Conservation (phyloP, 37 sponge, comb jelly and placozoan species). For the Spongilla lacustris region DNA sequence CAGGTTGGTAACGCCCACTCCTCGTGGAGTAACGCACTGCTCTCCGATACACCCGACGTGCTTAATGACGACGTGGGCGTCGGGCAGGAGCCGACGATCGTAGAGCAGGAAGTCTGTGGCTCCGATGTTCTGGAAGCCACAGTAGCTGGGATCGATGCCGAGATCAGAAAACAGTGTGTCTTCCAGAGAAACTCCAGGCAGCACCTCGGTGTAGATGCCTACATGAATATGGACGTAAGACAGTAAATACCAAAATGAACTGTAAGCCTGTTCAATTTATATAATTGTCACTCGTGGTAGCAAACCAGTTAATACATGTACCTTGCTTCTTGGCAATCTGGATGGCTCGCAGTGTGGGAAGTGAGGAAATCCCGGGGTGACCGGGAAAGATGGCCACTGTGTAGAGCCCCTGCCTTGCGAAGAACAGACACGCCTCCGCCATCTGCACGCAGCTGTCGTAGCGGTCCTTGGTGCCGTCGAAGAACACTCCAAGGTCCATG, state of each 20-base stretch:
- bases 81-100: background rate
- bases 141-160: constrained; percentile 22
- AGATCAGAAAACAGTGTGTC: constrained; percentile 22
- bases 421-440: constrained; percentile 42
- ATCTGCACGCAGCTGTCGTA: constrained; percentile 38
- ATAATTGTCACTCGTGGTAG: too few relatives aligned
- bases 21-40: background rate
- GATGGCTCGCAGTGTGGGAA: constrained; percentile 1
- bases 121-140: constrained; percentile 9
- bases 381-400: constrained; percentile 26
- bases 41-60: constrained; percentile 27
- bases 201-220: constrained; percentile 12
- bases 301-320: background rate
- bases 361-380: constrained; percentile 16
- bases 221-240: too few relatives aligned
- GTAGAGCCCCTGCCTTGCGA: constrained; percentile 18
- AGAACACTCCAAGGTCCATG: constrained; percentile 31
- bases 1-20: background rate
- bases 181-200: constrained; percentile 20
- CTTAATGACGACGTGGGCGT: constrained; percentile 8
- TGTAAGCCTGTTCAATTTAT: background rate
- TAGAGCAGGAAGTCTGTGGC: constrained; percentile 16
- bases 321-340: background rate
- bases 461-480: constrained; percentile 13
- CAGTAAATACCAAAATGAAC: background rate